A percentile compares a stretch with the other conserved stretches of the same genome.
Evolutionary conservation across 2,888 invertebrate species (phyloP).

Genomic region (Melanotus villosus): DNA sequence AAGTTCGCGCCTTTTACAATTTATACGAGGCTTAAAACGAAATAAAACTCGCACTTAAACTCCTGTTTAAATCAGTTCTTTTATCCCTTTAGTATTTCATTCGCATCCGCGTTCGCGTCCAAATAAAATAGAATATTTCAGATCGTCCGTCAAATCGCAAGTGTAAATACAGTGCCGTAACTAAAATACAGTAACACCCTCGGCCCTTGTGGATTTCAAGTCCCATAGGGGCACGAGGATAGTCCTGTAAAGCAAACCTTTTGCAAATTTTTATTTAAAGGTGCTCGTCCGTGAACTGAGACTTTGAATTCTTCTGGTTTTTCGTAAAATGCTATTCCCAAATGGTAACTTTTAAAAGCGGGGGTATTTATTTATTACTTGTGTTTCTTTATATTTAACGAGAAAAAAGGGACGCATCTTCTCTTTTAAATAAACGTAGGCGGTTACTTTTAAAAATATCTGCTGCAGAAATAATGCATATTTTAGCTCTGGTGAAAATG

Average conservation of each 20-base stretch:
- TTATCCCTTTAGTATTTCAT: slow-evolving; percentile 5
- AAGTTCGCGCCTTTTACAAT: slow-evolving; percentile 29
- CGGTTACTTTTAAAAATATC: too few species aligned
- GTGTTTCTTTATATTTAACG: too few species aligned
- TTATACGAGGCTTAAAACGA: slow-evolving; percentile 26
- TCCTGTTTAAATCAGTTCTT: slow-evolving; percentile 23
- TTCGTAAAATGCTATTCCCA: slow-evolving; percentile 10
- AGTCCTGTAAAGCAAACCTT: not conserved
- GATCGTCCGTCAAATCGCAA: slow-evolving; percentile 11
- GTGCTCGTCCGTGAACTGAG: not conserved
- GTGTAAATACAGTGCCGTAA: slow-evolving; percentile 27
- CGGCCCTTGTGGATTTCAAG: slow-evolving; percentile 8
- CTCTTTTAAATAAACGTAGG: too few species aligned
- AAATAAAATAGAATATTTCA: not conserved
- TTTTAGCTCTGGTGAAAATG: too few species aligned
- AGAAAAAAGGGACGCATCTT: too few species aligned
- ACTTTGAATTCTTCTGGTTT: not conserved
- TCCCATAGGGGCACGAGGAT: not conserved
- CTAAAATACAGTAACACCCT: slow-evolving; percentile 14
- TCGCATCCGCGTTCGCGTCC: not conserved
- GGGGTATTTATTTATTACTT: not conserved
- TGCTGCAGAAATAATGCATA: too few species aligned
- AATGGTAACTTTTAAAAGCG: not conserved
- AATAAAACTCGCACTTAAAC: slow-evolving; percentile 22
- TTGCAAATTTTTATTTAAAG: slow-evolving; percentile 21